Evolutionary conservation across 2,113 vertebrate species (phyloP), one percentile per base, ranked within the genome.

Genomic region (Bambusicola thoracicus): DNA sequence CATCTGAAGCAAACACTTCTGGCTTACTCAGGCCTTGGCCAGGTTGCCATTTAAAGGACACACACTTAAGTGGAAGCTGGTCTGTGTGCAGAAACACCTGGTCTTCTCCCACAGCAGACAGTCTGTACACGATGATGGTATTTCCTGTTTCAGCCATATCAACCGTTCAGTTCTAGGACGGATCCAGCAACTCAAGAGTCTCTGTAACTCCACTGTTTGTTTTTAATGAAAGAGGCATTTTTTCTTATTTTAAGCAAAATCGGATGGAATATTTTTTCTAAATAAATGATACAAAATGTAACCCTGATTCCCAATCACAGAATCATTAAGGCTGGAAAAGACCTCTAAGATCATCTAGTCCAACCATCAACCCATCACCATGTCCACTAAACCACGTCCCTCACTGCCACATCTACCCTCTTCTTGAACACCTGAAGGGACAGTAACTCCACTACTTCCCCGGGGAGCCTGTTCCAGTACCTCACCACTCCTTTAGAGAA

Each of bases 101-200:
- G 15, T 10, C n/a, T 46, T 41, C 25, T 12, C 61, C 15, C 6
- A 34, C 22, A 16, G 59, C 38, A 25, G 24, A 51, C 49, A 25
- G 6, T 25, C 22, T 38, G 14, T 6, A 29, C 9, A 5, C 25
- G 14, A 4, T 2, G 20, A 18, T 21, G 40, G 20, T 16, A 21
- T 4, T 20, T 32, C 21, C 16, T 21, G 2, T 9, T 27, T 13
- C 68, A 18, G 6, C 38, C 8, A 29, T 19, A 40, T 9, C 15
- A 12, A 41, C 38, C 6, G 19, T 14, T 3, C 24, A 6, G 56
- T 8, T 8, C 30, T 15, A 10, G 44, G 17, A 7, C 1, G 18
- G 29, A 7, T 5, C 1, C 46, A 13, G 3, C 18, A 61, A 30
- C 22, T 6, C 11, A 3, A 3, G 44, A 10, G 44, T 3, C 32